Conservation (phyloP, 2,113 vertebrate genomes). For the Axis porcinus region DNA sequence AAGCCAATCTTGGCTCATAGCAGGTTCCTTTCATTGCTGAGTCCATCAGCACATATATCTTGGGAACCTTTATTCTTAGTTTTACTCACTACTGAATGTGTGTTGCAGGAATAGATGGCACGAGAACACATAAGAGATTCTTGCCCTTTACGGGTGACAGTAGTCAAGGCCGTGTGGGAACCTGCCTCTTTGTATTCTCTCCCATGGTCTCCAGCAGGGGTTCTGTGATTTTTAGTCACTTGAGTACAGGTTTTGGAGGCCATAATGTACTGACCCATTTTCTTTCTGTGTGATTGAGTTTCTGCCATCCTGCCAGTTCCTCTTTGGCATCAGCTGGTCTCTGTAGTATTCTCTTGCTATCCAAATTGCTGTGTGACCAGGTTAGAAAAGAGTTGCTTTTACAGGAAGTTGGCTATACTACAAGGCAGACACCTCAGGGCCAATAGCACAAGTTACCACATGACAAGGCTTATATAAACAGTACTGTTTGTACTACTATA, state of each 20-base stretch:
- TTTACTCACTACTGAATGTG: background rate
- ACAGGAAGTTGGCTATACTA: constrained; percentile 42
- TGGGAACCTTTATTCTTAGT: background rate
- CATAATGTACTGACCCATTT: constrained; percentile 64
- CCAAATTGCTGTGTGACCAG: constrained; percentile 57
- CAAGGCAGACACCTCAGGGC: constrained; percentile 15
- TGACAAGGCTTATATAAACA: constrained; percentile 23
- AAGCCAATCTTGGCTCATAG: background rate
- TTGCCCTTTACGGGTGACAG: background rate
- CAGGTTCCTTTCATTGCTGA: background rate
- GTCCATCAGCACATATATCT: background rate
- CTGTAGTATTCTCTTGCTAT: constrained; percentile 52
- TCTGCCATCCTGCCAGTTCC: constrained; percentile 56
- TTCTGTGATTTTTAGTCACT: constrained; percentile 15
- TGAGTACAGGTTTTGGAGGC: constrained; percentile 24
- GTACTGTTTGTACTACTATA: background rate
- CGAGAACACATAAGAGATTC: background rate
- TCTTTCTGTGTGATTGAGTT: constrained; percentile 56
- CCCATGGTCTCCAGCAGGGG: background rate
- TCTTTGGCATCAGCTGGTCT: constrained; percentile 46
- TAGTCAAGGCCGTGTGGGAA: background rate
- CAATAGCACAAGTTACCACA: background rate
- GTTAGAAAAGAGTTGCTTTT: constrained; percentile 64
- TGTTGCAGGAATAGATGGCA: background rate
- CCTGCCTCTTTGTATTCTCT: background rate